Conservation (phyloP, 2,888 invertebrate species). For the Agrotis puta region DNA sequence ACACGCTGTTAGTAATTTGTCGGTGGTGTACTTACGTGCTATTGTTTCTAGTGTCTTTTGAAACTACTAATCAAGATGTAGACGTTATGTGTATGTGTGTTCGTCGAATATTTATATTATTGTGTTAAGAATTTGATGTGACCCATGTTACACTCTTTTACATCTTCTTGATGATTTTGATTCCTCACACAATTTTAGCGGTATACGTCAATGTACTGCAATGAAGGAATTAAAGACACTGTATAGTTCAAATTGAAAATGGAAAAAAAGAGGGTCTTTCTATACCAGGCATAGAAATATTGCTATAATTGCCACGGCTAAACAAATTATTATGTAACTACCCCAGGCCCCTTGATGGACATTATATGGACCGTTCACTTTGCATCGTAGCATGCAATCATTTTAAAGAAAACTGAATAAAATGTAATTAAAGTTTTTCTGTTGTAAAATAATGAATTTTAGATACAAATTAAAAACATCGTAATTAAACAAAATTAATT, state of each 20-base stretch:
- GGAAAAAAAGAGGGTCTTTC: no score
- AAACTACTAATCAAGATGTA: slow-evolving; percentile 8
- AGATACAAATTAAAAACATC: slow-evolving; percentile 32
- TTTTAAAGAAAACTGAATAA: background rate
- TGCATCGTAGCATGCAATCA: background rate
- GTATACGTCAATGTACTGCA: no score
- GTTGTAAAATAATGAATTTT: background rate
- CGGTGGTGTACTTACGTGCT: background rate
- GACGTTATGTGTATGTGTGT: background rate
- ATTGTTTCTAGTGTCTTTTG: background rate
- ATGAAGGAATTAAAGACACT: no score
- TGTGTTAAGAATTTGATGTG: no score
- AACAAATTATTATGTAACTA: background rate
- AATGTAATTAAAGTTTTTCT: background rate
- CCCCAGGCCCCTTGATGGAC: no score
- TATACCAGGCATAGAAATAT: background rate
- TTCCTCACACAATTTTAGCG: no score
- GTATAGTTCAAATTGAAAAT: no score
- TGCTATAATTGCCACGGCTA: background rate
- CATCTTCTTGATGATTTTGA: no score
- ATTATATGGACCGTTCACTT: background rate
- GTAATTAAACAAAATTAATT: slow-evolving; percentile 35
- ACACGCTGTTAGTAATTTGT: slow-evolving; percentile 12
- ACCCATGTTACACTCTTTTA: no score
- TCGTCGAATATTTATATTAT: background rate